Conservation (phyloP, 2,797 vertebrate genomes). For the Florisuga fusca region DNA sequence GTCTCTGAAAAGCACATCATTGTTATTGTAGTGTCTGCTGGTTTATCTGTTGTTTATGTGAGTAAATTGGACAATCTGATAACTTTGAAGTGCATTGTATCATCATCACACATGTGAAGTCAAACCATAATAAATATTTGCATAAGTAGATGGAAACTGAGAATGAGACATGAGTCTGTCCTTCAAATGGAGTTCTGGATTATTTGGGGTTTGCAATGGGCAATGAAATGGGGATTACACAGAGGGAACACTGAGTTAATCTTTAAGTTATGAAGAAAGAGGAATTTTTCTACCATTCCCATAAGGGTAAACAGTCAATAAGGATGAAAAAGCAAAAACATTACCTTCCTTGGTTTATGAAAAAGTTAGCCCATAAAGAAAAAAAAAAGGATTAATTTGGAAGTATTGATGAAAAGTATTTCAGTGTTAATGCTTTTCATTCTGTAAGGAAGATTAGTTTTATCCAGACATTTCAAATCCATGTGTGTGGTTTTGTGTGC, state of each 20-base stretch:
- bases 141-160: neutral
- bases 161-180: neutral
- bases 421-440: neutral
- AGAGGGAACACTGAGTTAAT: neutral
- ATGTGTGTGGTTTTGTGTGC: neutral
- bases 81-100: neutral
- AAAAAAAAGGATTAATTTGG: neutral
- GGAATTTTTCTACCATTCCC: neutral
- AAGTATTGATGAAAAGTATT: neutral
- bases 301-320: neutral
- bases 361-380: neutral
- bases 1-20: neutral
- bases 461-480: neutral
- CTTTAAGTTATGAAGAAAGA: neutral
- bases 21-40: neutral
- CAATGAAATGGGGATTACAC: neutral
- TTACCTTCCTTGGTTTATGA: neutral
- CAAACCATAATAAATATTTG: neutral
- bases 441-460: neutral
- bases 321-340: neutral
- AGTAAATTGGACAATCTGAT: neutral
- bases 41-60: neutral
- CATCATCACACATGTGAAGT: neutral
- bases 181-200: neutral
- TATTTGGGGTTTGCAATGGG: neutral